Evolutionary conservation across 2,888 invertebrate species (phyloP).

Genomic region (Leucoma salicis): DNA sequence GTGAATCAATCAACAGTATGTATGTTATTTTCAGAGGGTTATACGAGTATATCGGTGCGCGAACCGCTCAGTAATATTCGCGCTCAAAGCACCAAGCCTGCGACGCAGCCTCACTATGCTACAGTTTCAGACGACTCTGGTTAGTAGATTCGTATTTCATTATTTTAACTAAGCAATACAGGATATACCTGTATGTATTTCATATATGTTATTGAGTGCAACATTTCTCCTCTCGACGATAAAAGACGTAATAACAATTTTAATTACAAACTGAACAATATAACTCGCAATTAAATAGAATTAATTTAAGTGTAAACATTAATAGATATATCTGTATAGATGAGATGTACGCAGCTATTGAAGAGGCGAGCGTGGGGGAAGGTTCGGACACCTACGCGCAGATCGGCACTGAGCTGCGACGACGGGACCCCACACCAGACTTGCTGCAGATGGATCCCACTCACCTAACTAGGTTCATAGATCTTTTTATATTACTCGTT

Average conservation of each 20-base stretch:
- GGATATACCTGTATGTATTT: neutral
- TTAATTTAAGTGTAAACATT: neutral
- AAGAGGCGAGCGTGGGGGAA: slow-evolving; percentile 86
- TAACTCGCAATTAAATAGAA: too few relatives aligned
- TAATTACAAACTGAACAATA: too few relatives aligned
- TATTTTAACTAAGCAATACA: neutral
- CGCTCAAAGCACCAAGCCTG: slow-evolving; percentile 84
- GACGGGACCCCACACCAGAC: slow-evolving; percentile 36
- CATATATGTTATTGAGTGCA: neutral
- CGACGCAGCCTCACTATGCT: slow-evolving; percentile 87
- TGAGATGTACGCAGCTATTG: slow-evolving; percentile 95
- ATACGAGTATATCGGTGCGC: slow-evolving; percentile 94
- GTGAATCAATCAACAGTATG: too few relatives aligned
- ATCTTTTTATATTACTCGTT: neutral
- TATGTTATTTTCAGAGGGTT: slow-evolving; percentile 86
- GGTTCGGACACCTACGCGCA: slow-evolving; percentile 95
- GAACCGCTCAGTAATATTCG: slow-evolving; percentile 87
- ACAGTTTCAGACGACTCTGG: slow-evolving; percentile 96
- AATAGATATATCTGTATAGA: slow-evolving; percentile 71
- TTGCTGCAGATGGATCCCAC: slow-evolving; percentile 36
- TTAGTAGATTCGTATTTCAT: slow-evolving; percentile 46
- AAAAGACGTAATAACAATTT: too few relatives aligned
- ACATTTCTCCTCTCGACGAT: too few relatives aligned
- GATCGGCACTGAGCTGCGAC: slow-evolving; percentile 80
- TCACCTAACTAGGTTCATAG: slow-evolving; percentile 44